Base-by-base conservation (phyloP, 2,888 invertebrate species). In the Siphlonurus alternatus region DNA sequence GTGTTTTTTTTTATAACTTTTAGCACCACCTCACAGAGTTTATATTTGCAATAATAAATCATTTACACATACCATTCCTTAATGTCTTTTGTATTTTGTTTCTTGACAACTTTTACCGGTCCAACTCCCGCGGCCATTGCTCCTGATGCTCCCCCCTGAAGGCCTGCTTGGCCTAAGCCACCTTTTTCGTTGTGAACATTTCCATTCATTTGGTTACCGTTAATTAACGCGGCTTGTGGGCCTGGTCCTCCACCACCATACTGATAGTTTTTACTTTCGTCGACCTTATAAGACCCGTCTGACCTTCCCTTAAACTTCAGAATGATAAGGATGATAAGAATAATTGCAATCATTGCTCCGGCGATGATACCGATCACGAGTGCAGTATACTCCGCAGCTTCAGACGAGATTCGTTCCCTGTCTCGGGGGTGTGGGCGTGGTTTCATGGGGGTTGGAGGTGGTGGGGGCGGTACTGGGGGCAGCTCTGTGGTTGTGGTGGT, bases 51-150 rank as follows among this genome's bases (percentile, higher is more conserved):
- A 10, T 38, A 38, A 38, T 38, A 38, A 10, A 38, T 38, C 5
- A 38, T 69, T 83, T 88, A 93, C 77, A 94, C 94, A 77, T 94
- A 94, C 94, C 94, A 94, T 82, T 94, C 94, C 80, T 94, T 94
- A 74, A 94, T 90, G 75, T 93, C 92, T 81, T 92, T 91, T 67
- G 88, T 83, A 74, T 86, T 84, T 67, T 85, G 82, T 73, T 90
- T 89, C 76, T 87, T 83, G 67, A 77, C 80, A 66, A 81, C 80
- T 73, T 81, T 77, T 22, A 76, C 74, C 54, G 78, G 77, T 61
- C 79, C 77, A 64, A 76, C 53, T 18, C 24, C 64, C 2, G 60
- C 61, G 5, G 22, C 25, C 1, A 53, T 51, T 2, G 59, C 61
- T 38, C 38, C 38, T 7, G 25, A 25, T 68, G 72, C 75, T 67